Evolutionary conservation across 2,113 vertebrate genomes (phyloP), one percentile per base, ranked within the genome.

Genomic region (Thermophis baileyi): DNA sequence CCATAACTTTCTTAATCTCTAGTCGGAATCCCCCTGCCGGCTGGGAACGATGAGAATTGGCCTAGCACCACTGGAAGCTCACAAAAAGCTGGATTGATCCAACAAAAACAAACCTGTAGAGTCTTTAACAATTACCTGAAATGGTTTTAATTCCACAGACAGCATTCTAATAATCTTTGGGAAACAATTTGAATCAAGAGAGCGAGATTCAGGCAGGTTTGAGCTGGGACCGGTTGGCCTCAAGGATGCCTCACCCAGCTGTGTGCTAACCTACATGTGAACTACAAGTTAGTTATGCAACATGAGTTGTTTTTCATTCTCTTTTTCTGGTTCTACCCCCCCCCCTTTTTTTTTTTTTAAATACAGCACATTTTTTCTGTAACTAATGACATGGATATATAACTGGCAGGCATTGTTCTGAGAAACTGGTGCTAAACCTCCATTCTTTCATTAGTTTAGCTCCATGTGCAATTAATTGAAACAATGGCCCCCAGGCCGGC

Each of bases 381-480:
- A 24, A 35, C 87, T 87, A 46, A 85, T 46, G 74, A 53, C 74
- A 53, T 2, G 88, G 0, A 85, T 95, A 40, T 94, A 93, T 89
- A 91, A 95, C 93, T 95, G 95, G 92, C 89, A 95, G 93, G 89
- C 95, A 85, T 95, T 92, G 94, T 96, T 96, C 95, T 96, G 95
- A 96, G 95, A 94, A 97, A 96, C 96, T 94, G 93, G 95, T 94
- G 96, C 96, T 95, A 95, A 88, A 0, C 95, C 96, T 96, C 95
- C 95, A 94, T 60, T 97, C 96, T 97, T 96, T 94, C 96, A 95
- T 96, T 95, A 88, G 95, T 96, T 95, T 95, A 95, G 96, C 95
- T 95, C 94, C 95, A 95, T 96, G 93, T 95, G 96, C 95, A 95
- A 97, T 97, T 97, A 97, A 97, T 97, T 96, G 96, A 96, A 97